Conservation (phyloP, 1,140 invertebrate species). For the Plectus sambesii region DNA sequence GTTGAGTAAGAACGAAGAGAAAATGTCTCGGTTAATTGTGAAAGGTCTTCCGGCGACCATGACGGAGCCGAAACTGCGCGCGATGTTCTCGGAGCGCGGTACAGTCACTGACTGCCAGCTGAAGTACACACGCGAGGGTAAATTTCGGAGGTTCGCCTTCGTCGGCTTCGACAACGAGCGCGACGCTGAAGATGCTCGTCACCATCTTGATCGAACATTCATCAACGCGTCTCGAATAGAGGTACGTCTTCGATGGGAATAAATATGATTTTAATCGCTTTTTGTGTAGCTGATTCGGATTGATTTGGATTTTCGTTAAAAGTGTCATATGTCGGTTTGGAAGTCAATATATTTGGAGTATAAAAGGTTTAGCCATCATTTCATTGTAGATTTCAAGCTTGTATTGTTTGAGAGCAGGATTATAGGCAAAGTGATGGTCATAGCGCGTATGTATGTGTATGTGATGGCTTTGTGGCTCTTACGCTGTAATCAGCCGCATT, state of each 20-base stretch:
- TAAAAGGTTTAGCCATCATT: too few relatives aligned
- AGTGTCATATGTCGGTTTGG: too few relatives aligned
- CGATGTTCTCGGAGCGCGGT: slow-evolving; percentile 20
- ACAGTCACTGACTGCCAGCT: slow-evolving; percentile 68
- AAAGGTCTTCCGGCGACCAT: slow-evolving; percentile 21
- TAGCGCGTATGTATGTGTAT: too few relatives aligned
- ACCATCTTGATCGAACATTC: slow-evolving; percentile 70
- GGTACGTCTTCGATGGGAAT: slow-evolving; percentile 26
- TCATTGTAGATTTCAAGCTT: too few relatives aligned
- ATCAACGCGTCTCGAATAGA: slow-evolving; percentile 66
- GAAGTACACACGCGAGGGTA: slow-evolving; percentile 77
- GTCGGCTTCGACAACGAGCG: slow-evolving; percentile 70
- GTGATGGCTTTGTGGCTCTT: too few relatives aligned
- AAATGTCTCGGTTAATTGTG: slow-evolving; percentile 24
- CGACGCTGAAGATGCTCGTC: slow-evolving; percentile 61
- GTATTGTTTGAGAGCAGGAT: too few relatives aligned
- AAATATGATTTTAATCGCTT: background rate
- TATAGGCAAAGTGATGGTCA: too few relatives aligned
- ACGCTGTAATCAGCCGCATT: too few relatives aligned
- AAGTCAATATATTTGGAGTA: too few relatives aligned
- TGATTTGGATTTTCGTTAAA: too few relatives aligned
- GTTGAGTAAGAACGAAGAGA: too few relatives aligned
- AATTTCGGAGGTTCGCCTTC: slow-evolving; percentile 81
- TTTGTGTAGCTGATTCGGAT: slow-evolving; percentile 7
- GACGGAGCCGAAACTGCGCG: slow-evolving; percentile 20